Conservation (phyloP, 1,140 invertebrate species). For the Bacillus rossius region DNA sequence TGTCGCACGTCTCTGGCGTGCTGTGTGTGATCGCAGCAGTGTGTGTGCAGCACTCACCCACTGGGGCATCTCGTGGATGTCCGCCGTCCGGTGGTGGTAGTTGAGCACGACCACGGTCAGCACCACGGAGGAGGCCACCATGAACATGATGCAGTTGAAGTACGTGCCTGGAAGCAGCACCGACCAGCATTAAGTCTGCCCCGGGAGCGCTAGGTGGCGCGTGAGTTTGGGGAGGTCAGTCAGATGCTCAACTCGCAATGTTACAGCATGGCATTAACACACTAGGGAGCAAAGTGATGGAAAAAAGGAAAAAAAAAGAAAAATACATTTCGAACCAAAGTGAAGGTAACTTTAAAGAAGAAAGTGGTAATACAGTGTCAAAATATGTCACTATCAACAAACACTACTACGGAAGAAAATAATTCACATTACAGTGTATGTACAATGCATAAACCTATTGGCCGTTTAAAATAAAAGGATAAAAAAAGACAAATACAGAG, state of each 20-base stretch:
- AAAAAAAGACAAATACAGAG: not conserved
- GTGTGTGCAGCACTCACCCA: conserved; percentile 95
- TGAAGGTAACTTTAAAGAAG: not conserved
- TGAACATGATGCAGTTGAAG: conserved; percentile 99
- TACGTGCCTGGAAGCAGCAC: conserved; percentile 75
- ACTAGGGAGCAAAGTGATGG: not conserved
- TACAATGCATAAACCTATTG: too few relatives aligned
- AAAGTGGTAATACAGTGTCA: too few relatives aligned
- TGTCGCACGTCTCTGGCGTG: too few relatives aligned
- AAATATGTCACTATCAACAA: too few relatives aligned
- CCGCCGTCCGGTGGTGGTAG: conserved; percentile 95
- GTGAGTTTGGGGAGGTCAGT: too few relatives aligned
- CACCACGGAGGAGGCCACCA: conserved; percentile 98
- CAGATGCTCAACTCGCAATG: not conserved
- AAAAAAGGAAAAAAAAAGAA: not conserved
- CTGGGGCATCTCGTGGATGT: conserved; percentile 94
- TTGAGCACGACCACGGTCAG: conserved; percentile 97
- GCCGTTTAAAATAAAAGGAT: not conserved
- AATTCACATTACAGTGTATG: too few relatives aligned
- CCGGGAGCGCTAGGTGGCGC: not conserved
- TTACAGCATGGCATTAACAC: not conserved
- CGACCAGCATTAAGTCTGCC: not conserved
- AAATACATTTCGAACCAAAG: not conserved
- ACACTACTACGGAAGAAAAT: too few relatives aligned
- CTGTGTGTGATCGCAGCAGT: too few relatives aligned